Evolutionary conservation across 2,797 vertebrate species (phyloP).

Genomic region (Danio aesculapii): DNA sequence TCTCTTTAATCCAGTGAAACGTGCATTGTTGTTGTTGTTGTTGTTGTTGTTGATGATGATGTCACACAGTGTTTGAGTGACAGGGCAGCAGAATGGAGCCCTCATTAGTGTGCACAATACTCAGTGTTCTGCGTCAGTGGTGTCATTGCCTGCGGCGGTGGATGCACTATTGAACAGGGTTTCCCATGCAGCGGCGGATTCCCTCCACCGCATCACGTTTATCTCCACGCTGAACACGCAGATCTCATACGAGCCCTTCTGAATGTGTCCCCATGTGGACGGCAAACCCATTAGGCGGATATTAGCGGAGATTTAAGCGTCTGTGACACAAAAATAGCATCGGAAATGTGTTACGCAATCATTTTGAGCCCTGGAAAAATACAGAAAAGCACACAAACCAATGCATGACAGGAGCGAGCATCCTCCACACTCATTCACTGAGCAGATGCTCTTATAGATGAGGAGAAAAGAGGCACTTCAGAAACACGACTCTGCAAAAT

Average conservation of each 20-base stretch:
- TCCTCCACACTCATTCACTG: too few relatives aligned
- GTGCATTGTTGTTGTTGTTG: neutral
- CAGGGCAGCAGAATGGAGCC: constrained; percentile 35
- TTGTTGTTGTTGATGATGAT: constrained; percentile 25
- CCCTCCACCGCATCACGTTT: constrained; percentile 15
- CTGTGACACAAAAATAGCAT: neutral
- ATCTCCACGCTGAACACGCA: neutral
- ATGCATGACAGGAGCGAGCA: too few relatives aligned
- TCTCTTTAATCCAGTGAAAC: neutral
- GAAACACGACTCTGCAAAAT: too few relatives aligned
- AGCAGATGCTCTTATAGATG: too few relatives aligned
- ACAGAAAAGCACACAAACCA: too few relatives aligned
- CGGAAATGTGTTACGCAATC: neutral
- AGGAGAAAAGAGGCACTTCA: too few relatives aligned
- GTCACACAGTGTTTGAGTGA: constrained; percentile 43
- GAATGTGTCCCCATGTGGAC: neutral
- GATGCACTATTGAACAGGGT: constrained; percentile 41
- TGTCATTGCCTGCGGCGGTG: constrained; percentile 31
- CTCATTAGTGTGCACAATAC: constrained; percentile 39
- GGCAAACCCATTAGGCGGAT: neutral
- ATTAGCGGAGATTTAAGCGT: neutral
- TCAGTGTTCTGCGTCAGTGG: constrained; percentile 33
- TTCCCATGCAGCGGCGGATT: constrained; percentile 65
- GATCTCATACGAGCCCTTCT: neutral
- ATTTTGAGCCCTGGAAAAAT: too few relatives aligned